A percentile compares a stretch with the other conserved stretches of the same genome.
Conservation (phyloP, 1,140 invertebrate genomes). For the Trachelipus rathkii region DNA sequence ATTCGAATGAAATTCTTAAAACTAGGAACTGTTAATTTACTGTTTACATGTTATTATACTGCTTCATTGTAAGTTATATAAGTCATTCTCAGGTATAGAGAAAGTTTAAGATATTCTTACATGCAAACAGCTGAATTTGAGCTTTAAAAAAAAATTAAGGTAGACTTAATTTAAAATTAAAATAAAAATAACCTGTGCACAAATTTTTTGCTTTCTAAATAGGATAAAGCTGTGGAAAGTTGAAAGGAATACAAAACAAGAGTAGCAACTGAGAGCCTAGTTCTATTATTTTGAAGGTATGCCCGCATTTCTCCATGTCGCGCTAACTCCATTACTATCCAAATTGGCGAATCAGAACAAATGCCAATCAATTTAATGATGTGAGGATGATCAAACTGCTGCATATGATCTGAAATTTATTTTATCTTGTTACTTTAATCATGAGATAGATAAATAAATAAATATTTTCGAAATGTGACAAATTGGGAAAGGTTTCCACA, state of each 20-base stretch:
- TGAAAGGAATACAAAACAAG: constrained; percentile 92
- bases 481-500: neutral
- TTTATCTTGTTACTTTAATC: too few relatives aligned
- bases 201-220: constrained; percentile 96
- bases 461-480: neutral
- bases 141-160: neutral
- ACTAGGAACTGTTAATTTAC: too few relatives aligned
- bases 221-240: constrained; percentile 90
- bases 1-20: too few relatives aligned
- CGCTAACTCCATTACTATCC: constrained; percentile 98
- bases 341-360: constrained; percentile 87
- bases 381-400: constrained; percentile 97
- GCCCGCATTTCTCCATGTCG: constrained; percentile 87
- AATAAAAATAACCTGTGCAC: constrained; percentile 78
- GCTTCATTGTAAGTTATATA: too few relatives aligned
- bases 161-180: too few relatives aligned
- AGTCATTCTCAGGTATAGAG: too few relatives aligned
- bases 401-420: constrained; percentile 83
- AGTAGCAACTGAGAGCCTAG: constrained; percentile 74
- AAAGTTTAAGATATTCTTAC: too few relatives aligned
- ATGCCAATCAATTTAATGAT: constrained; percentile 95
- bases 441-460: too few relatives aligned
- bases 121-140: neutral
- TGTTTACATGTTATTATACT: too few relatives aligned
- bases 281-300: constrained; percentile 89